Evolutionary conservation across 2,113 vertebrate species (phyloP).

Genomic region (Melozone crissalis): DNA sequence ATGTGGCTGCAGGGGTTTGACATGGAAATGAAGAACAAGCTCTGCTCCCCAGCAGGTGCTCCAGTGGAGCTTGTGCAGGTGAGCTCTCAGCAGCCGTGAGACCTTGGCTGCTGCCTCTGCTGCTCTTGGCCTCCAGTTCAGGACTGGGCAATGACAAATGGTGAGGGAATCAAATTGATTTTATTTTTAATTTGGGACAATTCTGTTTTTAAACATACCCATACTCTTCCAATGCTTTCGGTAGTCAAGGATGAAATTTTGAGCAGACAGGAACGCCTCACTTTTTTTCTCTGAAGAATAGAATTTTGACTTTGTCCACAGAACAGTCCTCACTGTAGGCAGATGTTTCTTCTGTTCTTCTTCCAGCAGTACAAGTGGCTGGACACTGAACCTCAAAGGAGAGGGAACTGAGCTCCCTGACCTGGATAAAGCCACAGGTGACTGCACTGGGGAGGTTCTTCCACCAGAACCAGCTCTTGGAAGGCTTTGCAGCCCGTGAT

Average conservation of each 20-base stretch:
- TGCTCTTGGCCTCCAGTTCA: not conserved
- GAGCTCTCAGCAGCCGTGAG: not conserved
- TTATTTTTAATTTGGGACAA: not conserved
- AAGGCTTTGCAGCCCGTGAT: not conserved
- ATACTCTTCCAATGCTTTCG: not conserved
- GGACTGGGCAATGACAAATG: not conserved
- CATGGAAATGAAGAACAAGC: not conserved
- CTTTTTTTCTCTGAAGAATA: not conserved
- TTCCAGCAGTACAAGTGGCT: not conserved
- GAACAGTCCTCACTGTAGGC: fast-evolving
- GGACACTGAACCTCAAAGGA: not conserved
- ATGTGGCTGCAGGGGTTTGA: not conserved
- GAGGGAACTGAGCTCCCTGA: not conserved
- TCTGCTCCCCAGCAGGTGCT: not conserved
- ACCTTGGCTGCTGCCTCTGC: not conserved
- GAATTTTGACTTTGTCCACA: not conserved
- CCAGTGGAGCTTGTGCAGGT: not conserved
- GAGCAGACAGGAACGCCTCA: not conserved
- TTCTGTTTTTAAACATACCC: not conserved
- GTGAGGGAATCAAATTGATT: not conserved
- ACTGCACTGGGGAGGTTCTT: not conserved
- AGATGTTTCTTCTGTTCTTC: not conserved
- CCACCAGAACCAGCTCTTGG: not conserved
- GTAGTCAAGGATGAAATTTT: not conserved
- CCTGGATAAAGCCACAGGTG: not conserved